Conservation (phyloP, 1,140 invertebrate genomes). For the Lanistes nyassanus region DNA sequence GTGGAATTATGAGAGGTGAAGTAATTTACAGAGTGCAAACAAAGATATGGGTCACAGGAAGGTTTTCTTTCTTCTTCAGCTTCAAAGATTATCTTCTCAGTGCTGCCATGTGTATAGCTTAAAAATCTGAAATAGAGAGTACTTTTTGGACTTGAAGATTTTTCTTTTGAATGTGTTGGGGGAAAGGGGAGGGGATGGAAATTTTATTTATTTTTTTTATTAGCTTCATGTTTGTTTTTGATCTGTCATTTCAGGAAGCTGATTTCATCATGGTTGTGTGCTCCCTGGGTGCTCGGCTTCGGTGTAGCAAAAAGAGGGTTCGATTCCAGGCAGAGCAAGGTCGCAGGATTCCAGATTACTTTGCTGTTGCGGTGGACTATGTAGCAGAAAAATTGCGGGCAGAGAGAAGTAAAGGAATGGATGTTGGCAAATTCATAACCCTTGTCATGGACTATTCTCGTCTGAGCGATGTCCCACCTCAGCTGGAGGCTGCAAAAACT, state of each 20-base stretch:
- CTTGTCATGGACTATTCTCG: slow-evolving; percentile 60
- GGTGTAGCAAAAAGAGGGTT: slow-evolving; percentile 58
- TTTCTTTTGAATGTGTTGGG: no score
- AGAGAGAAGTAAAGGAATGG: slow-evolving; percentile 53
- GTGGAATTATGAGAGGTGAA: no score
- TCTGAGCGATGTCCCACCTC: slow-evolving; percentile 57
- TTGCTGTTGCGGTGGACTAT: slow-evolving; percentile 61
- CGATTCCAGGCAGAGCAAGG: slow-evolving; percentile 46
- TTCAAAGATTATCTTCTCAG: no score
- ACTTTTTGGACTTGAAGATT: no score
- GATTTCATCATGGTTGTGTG: slow-evolving; percentile 62
- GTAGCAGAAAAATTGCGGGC: slow-evolving; percentile 61
- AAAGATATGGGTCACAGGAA: no score
- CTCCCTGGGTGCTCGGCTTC: slow-evolving; percentile 56
- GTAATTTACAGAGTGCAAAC: no score
- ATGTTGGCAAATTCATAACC: slow-evolving; percentile 52
- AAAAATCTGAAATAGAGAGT: no score
- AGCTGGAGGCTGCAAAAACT: slow-evolving; percentile 53
- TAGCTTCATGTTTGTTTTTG: neutral
- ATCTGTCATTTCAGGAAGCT: slow-evolving; percentile 42
- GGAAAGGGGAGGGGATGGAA: no score
- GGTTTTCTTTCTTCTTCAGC: no score
- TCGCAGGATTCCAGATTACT: slow-evolving; percentile 57
- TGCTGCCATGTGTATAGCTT: no score
- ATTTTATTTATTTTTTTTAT: no score